A percentile compares a stretch with the other conserved stretches of the same genome.
These are phyloP conservation scores for Centruroides sculpturatus DNA, from an alignment of 1,140 invertebrate genomes.

Conservation along the genomic window DNA sequence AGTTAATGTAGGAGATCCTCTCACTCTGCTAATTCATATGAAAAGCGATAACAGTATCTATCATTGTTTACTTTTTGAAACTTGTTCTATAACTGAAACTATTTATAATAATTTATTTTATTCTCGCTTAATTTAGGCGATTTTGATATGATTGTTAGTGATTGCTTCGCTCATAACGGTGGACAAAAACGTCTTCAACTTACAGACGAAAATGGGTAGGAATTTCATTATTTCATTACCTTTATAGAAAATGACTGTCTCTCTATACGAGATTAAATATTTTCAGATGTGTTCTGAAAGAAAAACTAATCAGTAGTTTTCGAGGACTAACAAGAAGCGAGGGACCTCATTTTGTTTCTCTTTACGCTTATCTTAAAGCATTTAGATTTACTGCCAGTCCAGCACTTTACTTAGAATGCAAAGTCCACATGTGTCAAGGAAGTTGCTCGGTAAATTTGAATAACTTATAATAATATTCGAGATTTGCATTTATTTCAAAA, in stretches of 20 bases:
- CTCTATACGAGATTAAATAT: constrained; percentile 9
- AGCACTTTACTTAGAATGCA: constrained; percentile 84
- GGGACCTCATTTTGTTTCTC: constrained; percentile 64
- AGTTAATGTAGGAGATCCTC: constrained; percentile 76
- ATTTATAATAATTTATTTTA: too few relatives aligned
- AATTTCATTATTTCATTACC: neutral
- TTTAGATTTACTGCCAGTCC: constrained; percentile 80
- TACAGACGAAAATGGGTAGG: constrained; percentile 79
- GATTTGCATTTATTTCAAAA: neutral
- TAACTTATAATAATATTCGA: neutral
- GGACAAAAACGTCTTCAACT: constrained; percentile 78
- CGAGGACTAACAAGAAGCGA: constrained; percentile 63
- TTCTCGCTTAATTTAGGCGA: constrained; percentile 45
- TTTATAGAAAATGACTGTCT: neutral
- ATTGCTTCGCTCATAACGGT: constrained; percentile 87
- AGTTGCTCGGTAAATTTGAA: constrained; percentile 62
- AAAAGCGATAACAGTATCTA: constrained; percentile 49
- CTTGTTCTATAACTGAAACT: too few relatives aligned
- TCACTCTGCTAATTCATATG: constrained; percentile 88
- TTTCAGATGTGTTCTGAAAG: constrained; percentile 73
- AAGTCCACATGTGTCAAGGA: constrained; percentile 87
- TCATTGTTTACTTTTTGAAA: too few relatives aligned
- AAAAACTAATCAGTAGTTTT: constrained; percentile 81
- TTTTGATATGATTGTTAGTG: constrained; percentile 90
- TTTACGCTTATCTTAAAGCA: constrained; percentile 85